Percentiles rank a stretch among this genome's conserved stretches.
phyloP scores from a whole-genome alignment of 2,888 invertebrate species.

The Lochmaea crataegi region DNA sequence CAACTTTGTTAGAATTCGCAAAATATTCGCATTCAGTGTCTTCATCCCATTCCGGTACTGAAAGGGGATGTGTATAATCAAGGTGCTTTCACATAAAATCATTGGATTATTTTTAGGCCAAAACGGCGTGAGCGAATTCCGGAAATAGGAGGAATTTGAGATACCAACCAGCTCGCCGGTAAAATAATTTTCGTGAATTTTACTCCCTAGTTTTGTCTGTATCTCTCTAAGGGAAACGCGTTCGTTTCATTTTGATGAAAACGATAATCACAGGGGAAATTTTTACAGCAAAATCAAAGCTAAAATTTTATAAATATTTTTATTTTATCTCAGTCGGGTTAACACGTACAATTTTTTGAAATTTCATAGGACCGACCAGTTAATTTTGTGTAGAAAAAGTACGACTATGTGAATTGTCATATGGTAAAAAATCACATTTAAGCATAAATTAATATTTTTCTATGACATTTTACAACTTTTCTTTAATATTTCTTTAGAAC shows the following conservation, averaged over 20 bases:
- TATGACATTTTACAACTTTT: no score
- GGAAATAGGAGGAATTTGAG: constrained; percentile 16
- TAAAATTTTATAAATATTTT: no score
- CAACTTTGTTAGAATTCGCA: no score
- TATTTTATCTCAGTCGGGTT: no score
- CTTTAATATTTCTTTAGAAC: no score
- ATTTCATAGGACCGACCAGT: no score
- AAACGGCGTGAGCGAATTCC: constrained; percentile 8
- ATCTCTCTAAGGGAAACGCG: constrained; percentile 1
- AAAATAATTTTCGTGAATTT: constrained; percentile 21
- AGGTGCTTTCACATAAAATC: constrained; percentile 24
- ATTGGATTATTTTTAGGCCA: constrained; percentile 25
- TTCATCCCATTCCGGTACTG: background rate
- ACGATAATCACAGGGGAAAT: constrained; percentile 11
- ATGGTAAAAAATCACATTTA: no score
- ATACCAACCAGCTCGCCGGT: constrained; percentile 14
- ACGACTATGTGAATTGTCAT: no score
- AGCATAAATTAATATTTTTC: no score
- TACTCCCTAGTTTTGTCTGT: constrained; percentile 6
- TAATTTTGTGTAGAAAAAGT: no score
- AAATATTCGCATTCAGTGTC: background rate
- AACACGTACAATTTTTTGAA: no score
- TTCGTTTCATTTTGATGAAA: constrained; percentile 14
- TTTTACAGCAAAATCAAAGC: constrained; percentile 8
- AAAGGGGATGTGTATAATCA: constrained; percentile 24